A percentile compares a stretch with the other conserved stretches of the same genome.
Conservation (phyloP, 2,797 vertebrate species). For the Neostethus bicornis region DNA sequence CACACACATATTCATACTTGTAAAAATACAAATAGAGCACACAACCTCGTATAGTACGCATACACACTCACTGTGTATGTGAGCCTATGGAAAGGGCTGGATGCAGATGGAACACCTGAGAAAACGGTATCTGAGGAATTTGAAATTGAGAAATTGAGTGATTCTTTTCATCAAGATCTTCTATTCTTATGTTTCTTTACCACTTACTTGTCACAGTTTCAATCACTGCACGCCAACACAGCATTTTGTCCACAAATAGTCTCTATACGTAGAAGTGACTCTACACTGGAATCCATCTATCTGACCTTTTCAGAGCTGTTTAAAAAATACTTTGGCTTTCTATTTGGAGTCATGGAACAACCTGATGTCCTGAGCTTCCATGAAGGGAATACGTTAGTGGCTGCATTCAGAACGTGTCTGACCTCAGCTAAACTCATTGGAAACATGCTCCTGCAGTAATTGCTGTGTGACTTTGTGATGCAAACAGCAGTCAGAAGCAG, state of each 20-base stretch:
- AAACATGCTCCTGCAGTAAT: conserved; percentile 27
- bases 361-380: conserved; percentile 38
- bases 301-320: conserved; percentile 61
- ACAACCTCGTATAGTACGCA: too few species aligned
- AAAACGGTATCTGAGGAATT: too few species aligned
- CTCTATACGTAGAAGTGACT: conserved; percentile 11
- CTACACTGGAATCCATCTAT: conserved; percentile 42
- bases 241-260: conserved; percentile 12
- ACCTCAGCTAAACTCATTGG: conserved; percentile 38
- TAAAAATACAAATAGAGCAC: too few species aligned
- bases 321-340: conserved; percentile 52
- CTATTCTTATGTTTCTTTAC: background rate
- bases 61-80: too few species aligned
- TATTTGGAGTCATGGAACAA: conserved; percentile 73
- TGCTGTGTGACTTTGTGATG: conserved; percentile 25
- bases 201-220: conserved; percentile 1
- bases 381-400: conserved; percentile 49
- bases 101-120: too few species aligned
- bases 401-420: conserved; percentile 58
- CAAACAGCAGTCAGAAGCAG: conserved; percentile 22
- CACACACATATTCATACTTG: too few species aligned
- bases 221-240: background rate
- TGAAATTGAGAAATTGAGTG: background rate
- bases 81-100: too few species aligned
- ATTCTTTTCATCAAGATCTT: background rate